Evolutionary conservation across 2,797 vertebrate genomes (phyloP), one percentile per base, ranked within the genome.

Genomic region (Dromococcyx pavoninus): DNA sequence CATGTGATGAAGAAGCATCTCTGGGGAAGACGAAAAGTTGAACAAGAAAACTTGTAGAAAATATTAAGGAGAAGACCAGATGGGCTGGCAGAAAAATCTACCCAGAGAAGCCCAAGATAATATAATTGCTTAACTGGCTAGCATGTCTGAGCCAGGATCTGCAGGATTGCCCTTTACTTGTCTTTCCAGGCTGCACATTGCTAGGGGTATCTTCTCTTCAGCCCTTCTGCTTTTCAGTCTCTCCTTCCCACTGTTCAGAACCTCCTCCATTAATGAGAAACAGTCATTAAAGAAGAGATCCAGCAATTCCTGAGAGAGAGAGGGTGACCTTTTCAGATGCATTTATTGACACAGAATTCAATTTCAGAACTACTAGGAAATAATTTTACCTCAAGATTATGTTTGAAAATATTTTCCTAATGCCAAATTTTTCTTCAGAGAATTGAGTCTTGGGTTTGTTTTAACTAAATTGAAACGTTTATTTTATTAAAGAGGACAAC

Each of bases 11-110:
- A 78, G 78, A 35, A 54, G n/a, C 24, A 85, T 10, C 9, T 17
- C 51, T 14, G 56, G 61, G 61, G 35, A 80, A 86, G 62, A 53
- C 21, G 32, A 76, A 58, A 12, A 75, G 69, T 46, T 50, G 74
- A 78, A 33, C 33, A 37, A 83, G 79, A 41, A 37, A 81, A 50
- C 66, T 11, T 41, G 17, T 16, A 12, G 37, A 88, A 71, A 0
- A 22, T 69, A 53, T 46, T 23, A 44, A 78, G 73, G 37, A 18
- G 61, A 9, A 66, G 35, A 74, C 67, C 87, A 89, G 86, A 69
- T 78, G 91, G 77, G 83, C 73, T 76, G 91, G 81, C 92, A 94
- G 89, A 35, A 85, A 90, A 85, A 73, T 61, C 71, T 57, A 48
- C 57, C 35, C 48, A 13, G 60, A 58, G 67, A 71, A 88, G 64